These are phyloP conservation scores for Theropithecus gelada DNA, from an alignment of 2,113 vertebrate species.

Conservation along the genomic window DNA sequence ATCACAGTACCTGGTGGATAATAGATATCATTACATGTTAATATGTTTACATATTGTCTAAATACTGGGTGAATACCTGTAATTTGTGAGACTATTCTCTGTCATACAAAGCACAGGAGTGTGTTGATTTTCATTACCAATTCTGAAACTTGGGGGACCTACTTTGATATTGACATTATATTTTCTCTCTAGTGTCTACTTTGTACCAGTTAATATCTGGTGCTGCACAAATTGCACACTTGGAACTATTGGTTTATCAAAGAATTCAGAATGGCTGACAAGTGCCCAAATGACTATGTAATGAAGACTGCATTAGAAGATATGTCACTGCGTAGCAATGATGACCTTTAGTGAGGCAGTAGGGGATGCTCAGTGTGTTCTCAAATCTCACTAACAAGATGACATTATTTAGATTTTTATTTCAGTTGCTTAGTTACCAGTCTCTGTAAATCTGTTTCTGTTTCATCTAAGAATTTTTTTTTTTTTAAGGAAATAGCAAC, in stretches of 20 bases:
- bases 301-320: not conserved
- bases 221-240: not conserved
- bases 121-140: constrained; percentile 32
- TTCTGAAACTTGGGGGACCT: not conserved
- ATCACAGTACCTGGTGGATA: not conserved
- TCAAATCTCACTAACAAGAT: constrained; percentile 57
- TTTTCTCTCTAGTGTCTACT: not conserved
- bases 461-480: not conserved
- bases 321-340: not conserved
- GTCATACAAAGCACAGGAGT: not conserved
- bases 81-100: not conserved
- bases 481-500: not conserved
- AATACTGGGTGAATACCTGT: not conserved
- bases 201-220: not conserved
- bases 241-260: not conserved
- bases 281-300: not conserved
- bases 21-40: not conserved
- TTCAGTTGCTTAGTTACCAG: constrained; percentile 67
- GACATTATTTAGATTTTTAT: constrained; percentile 63
- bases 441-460: constrained; percentile 30
- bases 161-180: not conserved
- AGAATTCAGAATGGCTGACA: constrained; percentile 21
- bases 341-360: constrained; percentile 41
- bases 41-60: not conserved
- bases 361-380: constrained; percentile 21